A percentile compares a stretch with the other conserved stretches of the same genome.
These are phyloP conservation scores for Tipula confusa DNA, from an alignment of 2,888 invertebrate species.

Conservation along the genomic window DNA sequence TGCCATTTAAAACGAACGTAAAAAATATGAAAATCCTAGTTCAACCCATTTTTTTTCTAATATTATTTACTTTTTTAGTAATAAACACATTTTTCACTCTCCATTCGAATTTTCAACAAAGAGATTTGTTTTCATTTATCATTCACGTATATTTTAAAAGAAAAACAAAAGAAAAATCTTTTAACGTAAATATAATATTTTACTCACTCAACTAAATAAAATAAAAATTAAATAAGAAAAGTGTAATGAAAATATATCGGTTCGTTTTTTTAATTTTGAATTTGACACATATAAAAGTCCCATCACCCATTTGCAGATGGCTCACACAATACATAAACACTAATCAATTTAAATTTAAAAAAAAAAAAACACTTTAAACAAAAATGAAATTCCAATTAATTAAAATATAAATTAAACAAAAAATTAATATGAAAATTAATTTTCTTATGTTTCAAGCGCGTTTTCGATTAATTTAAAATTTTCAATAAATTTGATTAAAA, in stretches of 20 bases:
- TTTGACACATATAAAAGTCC: neutral
- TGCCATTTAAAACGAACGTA: neutral
- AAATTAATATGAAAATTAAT: neutral
- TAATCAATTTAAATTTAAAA: neutral
- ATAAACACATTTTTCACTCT: neutral
- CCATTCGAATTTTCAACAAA: neutral
- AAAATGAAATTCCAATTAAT: neutral
- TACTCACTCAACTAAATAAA: neutral
- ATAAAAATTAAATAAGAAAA: too few species aligned
- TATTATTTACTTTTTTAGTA: neutral
- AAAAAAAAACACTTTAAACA: neutral
- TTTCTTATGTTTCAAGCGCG: neutral
- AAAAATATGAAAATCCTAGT: neutral
- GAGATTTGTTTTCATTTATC: neutral
- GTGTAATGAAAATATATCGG: neutral
- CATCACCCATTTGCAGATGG: neutral
- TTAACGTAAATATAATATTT: neutral
- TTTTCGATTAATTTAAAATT: neutral
- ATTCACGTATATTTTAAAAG: neutral
- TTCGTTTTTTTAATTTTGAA: neutral
- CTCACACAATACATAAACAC: neutral
- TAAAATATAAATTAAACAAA: neutral
- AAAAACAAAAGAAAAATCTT: conserved; percentile 5
- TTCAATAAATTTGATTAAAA: neutral
- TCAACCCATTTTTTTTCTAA: neutral